These are phyloP conservation scores for Chymomyza amoena DNA, from an alignment of 2,888 invertebrate species.

Conservation along the genomic window DNA sequence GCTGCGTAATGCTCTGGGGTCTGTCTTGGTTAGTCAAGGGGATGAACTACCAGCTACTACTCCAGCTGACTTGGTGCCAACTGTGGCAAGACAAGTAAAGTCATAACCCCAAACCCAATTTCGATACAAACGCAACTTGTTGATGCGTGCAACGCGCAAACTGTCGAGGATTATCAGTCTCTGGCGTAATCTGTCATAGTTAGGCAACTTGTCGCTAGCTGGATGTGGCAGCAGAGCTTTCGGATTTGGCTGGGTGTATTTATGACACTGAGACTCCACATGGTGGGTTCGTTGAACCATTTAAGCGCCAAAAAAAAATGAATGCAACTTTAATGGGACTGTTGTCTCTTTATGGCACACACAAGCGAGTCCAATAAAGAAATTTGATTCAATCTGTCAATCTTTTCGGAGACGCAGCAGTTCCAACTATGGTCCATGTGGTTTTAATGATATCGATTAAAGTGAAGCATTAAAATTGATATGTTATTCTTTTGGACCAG, in stretches of 20 bases:
- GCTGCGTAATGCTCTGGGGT: background rate
- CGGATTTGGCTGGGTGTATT: background rate
- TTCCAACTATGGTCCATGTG: too few species aligned
- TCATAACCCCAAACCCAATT: background rate
- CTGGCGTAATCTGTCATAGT: conserved; percentile 31
- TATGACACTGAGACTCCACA: background rate
- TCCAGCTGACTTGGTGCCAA: too few species aligned
- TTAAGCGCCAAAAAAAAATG: background rate
- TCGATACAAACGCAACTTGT: conserved; percentile 42
- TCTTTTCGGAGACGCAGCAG: too few species aligned
- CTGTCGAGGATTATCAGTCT: conserved; percentile 41
- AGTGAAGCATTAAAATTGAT: too few species aligned
- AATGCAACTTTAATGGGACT: background rate
- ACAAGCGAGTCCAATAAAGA: too few species aligned
- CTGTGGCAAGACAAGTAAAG: too few species aligned
- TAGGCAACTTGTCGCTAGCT: conserved; percentile 4
- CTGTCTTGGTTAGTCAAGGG: background rate
- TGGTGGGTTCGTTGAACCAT: background rate
- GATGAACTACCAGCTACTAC: background rate
- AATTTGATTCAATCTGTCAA: too few species aligned
- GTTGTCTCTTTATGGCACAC: background rate
- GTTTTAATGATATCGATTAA: too few species aligned
- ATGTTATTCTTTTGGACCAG: too few species aligned
- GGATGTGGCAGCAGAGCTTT: background rate
- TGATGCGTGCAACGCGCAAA: conserved; percentile 49